A percentile compares a stretch with the other conserved stretches of the same genome.
phyloP scores from a whole-genome alignment of 2,888 invertebrate genomes.

The Habrosyne pyritoides region DNA sequence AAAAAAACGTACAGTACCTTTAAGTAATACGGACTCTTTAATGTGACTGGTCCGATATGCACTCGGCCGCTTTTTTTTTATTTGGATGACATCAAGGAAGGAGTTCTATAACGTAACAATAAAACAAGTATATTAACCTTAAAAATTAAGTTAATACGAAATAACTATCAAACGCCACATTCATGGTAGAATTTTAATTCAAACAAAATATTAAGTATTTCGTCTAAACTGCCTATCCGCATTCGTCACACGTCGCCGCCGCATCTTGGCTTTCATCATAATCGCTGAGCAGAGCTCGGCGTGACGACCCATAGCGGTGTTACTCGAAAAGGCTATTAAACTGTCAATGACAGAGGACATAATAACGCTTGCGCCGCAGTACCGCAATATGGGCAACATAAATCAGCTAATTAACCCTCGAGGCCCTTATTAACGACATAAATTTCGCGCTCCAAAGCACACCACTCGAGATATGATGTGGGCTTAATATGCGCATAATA shows the following conservation, averaged over 20 bases:
- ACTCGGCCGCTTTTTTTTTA: no score
- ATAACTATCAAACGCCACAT: neutral
- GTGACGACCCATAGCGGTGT: conserved; percentile 44
- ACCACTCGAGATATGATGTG: conserved; percentile 68
- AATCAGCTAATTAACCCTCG: conserved; percentile 81
- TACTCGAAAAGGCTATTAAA: conserved; percentile 61
- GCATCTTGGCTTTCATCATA: conserved; percentile 54
- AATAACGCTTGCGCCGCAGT: conserved; percentile 61
- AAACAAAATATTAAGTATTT: neutral
- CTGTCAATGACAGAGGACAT: conserved; percentile 68
- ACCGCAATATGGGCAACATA: conserved; percentile 73
- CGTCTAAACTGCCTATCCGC: neutral
- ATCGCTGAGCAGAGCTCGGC: conserved; percentile 34
- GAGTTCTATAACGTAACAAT: neutral
- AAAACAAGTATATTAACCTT: neutral
- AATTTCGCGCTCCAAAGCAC: conserved; percentile 71
- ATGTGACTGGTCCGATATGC: no score
- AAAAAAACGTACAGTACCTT: no score
- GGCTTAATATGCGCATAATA: conserved; percentile 68
- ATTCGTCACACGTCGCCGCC: conserved; percentile 46
- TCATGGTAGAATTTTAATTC: neutral
- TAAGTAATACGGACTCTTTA: no score
- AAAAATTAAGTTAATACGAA: no score
- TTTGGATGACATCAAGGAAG: no score
- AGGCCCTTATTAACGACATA: conserved; percentile 80